Percentiles rank a stretch among this genome's conserved stretches.
These are phyloP conservation scores for Micromussa lordhowensis DNA, from an alignment of 92 coral and sea anemone species.

Conservation along the genomic window DNA sequence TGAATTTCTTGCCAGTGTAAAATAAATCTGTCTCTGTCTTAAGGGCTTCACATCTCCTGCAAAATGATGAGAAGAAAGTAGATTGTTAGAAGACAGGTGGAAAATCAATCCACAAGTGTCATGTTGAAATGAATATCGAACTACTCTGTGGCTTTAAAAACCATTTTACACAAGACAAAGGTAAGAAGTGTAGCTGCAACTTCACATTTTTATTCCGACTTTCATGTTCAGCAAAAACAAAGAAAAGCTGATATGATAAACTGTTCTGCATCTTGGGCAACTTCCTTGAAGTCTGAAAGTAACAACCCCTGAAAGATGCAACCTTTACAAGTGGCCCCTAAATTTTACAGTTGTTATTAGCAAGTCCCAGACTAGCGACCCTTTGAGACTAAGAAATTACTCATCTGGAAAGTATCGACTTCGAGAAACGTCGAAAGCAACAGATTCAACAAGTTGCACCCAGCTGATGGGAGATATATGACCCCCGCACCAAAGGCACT, in stretches of 20 bases:
- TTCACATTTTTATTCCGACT: neutral
- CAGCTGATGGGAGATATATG: too few species aligned
- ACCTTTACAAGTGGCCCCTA: too few species aligned
- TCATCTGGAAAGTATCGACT: too few species aligned
- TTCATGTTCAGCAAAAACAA: neutral
- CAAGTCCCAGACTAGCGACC: too few species aligned
- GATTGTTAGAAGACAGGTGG: neutral
- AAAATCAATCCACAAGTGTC: neutral
- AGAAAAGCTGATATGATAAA: too few species aligned
- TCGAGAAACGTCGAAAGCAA: too few species aligned
- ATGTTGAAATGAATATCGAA: neutral
- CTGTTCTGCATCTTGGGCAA: too few species aligned
- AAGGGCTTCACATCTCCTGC: neutral
- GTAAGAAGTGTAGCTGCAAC: neutral
- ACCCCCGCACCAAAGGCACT: too few species aligned
- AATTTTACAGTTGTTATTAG: too few species aligned
- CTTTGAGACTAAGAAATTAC: too few species aligned
- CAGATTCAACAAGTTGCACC: too few species aligned
- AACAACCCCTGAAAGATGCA: too few species aligned
- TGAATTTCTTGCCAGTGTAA: neutral
- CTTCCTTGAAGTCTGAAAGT: neutral
- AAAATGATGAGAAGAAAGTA: neutral
- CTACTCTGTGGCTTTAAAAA: neutral
- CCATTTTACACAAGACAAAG: neutral
- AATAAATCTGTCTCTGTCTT: neutral